These are phyloP conservation scores for Phorcus lineatus DNA, from an alignment of 2,888 invertebrate genomes.

Conservation along the genomic window DNA sequence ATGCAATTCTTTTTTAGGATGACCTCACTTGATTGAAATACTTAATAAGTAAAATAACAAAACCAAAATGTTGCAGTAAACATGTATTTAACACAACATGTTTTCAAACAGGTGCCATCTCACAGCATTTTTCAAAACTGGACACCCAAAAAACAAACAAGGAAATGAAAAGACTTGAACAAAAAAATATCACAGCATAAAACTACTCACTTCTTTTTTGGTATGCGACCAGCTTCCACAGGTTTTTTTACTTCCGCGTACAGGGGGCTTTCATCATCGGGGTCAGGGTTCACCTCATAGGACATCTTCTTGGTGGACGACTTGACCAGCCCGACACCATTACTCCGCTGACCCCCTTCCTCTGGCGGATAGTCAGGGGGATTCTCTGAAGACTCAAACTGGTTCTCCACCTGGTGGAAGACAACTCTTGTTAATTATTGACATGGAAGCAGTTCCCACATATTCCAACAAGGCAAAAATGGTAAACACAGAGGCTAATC, in stretches of 20 bases:
- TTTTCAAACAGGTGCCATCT: no score
- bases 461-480: no score
- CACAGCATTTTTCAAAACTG: no score
- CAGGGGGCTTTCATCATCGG: background rate
- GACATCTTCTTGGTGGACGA: constrained; percentile 4
- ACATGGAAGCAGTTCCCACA: no score
- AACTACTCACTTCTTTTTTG: background rate
- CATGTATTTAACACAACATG: no score
- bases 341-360: background rate
- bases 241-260: background rate
- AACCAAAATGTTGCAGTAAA: no score
- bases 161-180: no score
- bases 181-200: background rate
- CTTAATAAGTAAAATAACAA: no score
- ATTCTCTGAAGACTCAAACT: background rate
- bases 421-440: background rate
- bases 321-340: background rate
- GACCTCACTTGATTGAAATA: no score
- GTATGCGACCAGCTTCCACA: background rate
- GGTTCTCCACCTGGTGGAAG: background rate
- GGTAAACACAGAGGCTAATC: no score
- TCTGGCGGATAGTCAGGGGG: constrained; percentile 11
- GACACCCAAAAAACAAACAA: no score
- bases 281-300: constrained; percentile 18
- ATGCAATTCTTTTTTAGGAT: no score